Evolutionary conservation across 2,888 invertebrate genomes (phyloP).

Genomic region (Thera britannica): DNA sequence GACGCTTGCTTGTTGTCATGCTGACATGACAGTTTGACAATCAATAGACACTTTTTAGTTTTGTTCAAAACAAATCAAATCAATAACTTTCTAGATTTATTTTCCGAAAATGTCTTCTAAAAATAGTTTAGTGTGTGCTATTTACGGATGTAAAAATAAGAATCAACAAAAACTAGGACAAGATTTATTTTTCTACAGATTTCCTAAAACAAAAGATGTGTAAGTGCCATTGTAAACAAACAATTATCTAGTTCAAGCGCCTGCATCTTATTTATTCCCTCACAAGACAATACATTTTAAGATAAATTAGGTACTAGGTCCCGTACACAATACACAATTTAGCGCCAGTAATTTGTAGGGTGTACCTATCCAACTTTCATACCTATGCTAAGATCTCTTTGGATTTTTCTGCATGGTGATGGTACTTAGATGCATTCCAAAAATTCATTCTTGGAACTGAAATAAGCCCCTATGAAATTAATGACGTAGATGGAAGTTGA

Average conservation of each 20-base stretch:
- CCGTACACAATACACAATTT: no score
- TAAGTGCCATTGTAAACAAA: constrained; percentile 13
- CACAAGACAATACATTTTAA: background rate
- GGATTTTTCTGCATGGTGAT: no score
- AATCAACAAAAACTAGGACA: constrained; percentile 7
- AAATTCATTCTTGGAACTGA: no score
- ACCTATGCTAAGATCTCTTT: no score
- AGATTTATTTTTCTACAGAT: constrained; percentile 13
- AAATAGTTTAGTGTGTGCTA: constrained; percentile 8
- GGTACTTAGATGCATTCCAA: no score
- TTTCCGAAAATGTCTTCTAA: constrained; percentile 4
- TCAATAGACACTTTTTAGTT: no score
- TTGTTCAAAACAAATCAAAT: background rate
- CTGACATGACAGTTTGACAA: no score
- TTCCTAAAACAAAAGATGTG: constrained; percentile 13
- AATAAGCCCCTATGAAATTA: no score
- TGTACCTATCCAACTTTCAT: no score
- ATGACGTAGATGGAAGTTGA: no score
- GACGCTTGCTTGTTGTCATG: no score
- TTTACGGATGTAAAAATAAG: constrained; percentile 10
- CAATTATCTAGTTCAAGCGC: constrained; percentile 9
- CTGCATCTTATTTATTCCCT: constrained; percentile 6
- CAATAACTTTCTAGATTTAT: background rate
- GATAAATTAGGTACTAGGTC: background rate
- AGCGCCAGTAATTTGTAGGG: no score